These are phyloP conservation scores for Elgaria multicarinata DNA, from an alignment of 2,113 vertebrate genomes.

Conservation along the genomic window DNA sequence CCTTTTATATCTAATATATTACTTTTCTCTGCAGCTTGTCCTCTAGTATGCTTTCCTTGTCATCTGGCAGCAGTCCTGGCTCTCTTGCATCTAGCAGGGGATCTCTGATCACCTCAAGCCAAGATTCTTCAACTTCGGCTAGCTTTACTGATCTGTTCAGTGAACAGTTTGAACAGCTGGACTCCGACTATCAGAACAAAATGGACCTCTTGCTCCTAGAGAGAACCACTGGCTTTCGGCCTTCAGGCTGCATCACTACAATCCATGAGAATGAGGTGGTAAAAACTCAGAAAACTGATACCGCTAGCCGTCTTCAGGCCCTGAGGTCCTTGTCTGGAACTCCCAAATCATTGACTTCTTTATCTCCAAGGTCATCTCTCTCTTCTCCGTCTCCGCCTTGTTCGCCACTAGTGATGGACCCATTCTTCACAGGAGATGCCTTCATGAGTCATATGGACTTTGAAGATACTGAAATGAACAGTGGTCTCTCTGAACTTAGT, in stretches of 20 bases:
- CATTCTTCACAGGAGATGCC: constrained; percentile 84
- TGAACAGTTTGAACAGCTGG: constrained; percentile 87
- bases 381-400: constrained; percentile 95
- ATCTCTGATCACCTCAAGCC: constrained; percentile 91
- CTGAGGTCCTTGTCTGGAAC: constrained; percentile 87
- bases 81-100: constrained; percentile 93
- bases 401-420: constrained; percentile 88
- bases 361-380: constrained; percentile 94
- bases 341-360: constrained; percentile 90
- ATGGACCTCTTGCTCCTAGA: constrained; percentile 92
- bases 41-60: constrained; percentile 93
- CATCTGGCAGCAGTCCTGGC: constrained; percentile 93
- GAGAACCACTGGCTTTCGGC: constrained; percentile 83
- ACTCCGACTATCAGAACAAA: constrained; percentile 91
- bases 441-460: constrained; percentile 81
- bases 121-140: constrained; percentile 91
- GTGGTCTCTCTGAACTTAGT: constrained; percentile 81
- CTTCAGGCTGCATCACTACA: constrained; percentile 93
- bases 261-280: constrained; percentile 94
- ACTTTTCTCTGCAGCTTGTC: constrained; percentile 83
- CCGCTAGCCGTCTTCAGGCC: constrained; percentile 77
- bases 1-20: neutral
- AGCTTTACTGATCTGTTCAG: constrained; percentile 94
- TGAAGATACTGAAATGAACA: constrained; percentile 82
- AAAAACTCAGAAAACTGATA: constrained; percentile 74